Conservation (phyloP, 1,140 invertebrate genomes). For the Drosophila pallidifrons region DNA sequence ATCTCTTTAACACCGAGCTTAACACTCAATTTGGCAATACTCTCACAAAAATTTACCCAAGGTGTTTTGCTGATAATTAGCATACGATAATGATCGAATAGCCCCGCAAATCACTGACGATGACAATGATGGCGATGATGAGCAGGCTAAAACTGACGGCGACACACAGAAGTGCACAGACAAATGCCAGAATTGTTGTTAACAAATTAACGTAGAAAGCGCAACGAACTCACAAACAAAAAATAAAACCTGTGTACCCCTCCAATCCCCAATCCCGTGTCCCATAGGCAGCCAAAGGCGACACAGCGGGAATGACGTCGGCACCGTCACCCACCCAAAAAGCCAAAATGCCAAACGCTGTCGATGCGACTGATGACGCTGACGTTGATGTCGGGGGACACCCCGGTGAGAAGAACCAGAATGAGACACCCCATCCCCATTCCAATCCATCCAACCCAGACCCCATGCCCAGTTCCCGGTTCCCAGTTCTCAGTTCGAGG, state of each 20-base stretch:
- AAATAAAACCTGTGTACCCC: not conserved
- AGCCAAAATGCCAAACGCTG: conserved; percentile 61
- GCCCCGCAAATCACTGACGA: conserved; percentile 3
- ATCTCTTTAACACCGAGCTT: conserved; percentile 25
- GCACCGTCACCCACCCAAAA: conserved; percentile 60
- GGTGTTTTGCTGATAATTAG: conserved; percentile 61
- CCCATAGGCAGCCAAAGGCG: conserved; percentile 35
- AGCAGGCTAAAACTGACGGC: conserved; percentile 40
- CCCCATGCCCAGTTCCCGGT: conserved; percentile 32
- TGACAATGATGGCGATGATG: conserved; percentile 12
- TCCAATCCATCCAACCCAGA: conserved; percentile 8
- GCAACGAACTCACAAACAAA: conserved; percentile 64
- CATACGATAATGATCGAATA: conserved; percentile 61
- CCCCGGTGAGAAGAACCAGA: conserved; percentile 64
- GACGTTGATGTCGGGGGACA: conserved; percentile 78
- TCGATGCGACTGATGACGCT: conserved; percentile 76
- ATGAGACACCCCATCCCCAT: conserved; percentile 3
- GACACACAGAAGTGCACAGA: conserved; percentile 62
- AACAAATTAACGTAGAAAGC: conserved; percentile 83
- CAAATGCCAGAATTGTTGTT: conserved; percentile 68
- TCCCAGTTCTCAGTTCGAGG: conserved; percentile 19
- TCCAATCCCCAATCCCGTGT: not conserved
- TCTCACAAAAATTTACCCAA: conserved; percentile 50
- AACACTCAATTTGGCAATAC: conserved; percentile 68
- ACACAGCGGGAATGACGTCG: conserved; percentile 68